Evolutionary conservation across 2,888 invertebrate species (phyloP).

Genomic region (Cheilosia urbana): DNA sequence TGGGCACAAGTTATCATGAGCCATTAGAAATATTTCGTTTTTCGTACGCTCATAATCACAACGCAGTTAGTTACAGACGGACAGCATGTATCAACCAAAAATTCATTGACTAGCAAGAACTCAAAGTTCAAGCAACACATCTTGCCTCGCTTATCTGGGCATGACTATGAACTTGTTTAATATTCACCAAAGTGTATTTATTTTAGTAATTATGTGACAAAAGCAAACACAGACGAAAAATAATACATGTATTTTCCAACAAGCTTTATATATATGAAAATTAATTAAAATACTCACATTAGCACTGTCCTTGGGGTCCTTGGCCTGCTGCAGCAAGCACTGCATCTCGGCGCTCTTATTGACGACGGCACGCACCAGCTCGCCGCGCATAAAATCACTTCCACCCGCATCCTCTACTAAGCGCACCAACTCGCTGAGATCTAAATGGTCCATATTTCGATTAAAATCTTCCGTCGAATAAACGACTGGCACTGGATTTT

Average conservation of each 20-base stretch:
- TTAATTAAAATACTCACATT: constrained; percentile 44
- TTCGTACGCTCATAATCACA: too few relatives aligned
- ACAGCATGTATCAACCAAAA: too few relatives aligned
- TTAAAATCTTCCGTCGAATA: not conserved
- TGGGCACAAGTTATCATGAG: too few relatives aligned
- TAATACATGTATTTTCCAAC: not conserved
- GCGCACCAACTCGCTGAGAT: constrained; percentile 65
- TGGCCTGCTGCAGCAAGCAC: constrained; percentile 43
- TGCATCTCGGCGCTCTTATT: constrained; percentile 65
- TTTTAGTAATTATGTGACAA: not conserved
- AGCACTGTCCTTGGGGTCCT: constrained; percentile 13
- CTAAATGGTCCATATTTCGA: constrained; percentile 59
- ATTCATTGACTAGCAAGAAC: too few relatives aligned
- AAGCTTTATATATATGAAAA: too few relatives aligned
- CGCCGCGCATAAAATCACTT: constrained; percentile 42
- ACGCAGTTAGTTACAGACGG: too few relatives aligned
- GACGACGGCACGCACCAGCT: constrained; percentile 51
- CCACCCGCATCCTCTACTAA: constrained; percentile 52
- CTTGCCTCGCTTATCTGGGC: too few relatives aligned
- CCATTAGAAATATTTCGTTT: too few relatives aligned
- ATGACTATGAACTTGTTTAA: not conserved
- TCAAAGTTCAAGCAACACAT: too few relatives aligned
- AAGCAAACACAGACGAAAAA: not conserved
- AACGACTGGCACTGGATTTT: not conserved
- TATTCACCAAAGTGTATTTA: not conserved